Conservation (phyloP, 2,888 invertebrate genomes). For the Aphelenchoides bicaudatus region DNA sequence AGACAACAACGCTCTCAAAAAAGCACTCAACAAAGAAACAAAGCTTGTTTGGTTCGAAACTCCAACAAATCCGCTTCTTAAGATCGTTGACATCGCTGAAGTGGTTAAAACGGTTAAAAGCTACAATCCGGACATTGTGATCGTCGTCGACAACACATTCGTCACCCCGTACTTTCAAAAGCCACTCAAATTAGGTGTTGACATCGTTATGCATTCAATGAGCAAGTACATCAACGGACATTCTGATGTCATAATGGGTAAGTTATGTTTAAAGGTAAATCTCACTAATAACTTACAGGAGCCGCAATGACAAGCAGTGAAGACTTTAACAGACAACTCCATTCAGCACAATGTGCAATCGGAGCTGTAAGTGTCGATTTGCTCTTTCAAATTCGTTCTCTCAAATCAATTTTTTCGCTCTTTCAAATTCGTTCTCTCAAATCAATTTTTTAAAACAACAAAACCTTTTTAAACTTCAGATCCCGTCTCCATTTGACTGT, state of each 20-base stretch:
- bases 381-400: too few species aligned
- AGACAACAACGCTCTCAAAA: slow-evolving; percentile 69
- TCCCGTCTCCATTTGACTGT: slow-evolving; percentile 95
- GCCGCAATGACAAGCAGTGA: slow-evolving; percentile 75
- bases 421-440: too few species aligned
- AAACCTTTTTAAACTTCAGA: too few species aligned
- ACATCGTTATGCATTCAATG: slow-evolving; percentile 82
- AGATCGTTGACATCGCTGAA: slow-evolving; percentile 79
- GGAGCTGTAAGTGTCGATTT: too few species aligned
- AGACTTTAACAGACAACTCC: slow-evolving; percentile 71
- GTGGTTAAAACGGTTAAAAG: slow-evolving; percentile 63
- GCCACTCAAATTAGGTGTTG: slow-evolving; percentile 84
- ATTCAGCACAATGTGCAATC: slow-evolving; percentile 66
- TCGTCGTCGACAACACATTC: slow-evolving; percentile 90
- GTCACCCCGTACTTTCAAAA: slow-evolving; percentile 66
- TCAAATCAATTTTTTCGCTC: too few species aligned
- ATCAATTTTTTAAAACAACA: too few species aligned
- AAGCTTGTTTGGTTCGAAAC: slow-evolving; percentile 93
- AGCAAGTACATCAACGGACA: slow-evolving; percentile 99
- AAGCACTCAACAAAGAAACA: slow-evolving; percentile 76
- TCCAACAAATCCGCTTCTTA: slow-evolving; percentile 89
- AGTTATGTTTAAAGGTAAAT: too few species aligned
- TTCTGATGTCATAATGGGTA: slow-evolving; percentile 93
- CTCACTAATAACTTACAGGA: too few species aligned
- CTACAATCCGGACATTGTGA: slow-evolving; percentile 62